A percentile compares a stretch with the other conserved stretches of the same genome.
Evolutionary conservation across 2,888 invertebrate genomes (phyloP).

Genomic region (Pomacea canaliculata): DNA sequence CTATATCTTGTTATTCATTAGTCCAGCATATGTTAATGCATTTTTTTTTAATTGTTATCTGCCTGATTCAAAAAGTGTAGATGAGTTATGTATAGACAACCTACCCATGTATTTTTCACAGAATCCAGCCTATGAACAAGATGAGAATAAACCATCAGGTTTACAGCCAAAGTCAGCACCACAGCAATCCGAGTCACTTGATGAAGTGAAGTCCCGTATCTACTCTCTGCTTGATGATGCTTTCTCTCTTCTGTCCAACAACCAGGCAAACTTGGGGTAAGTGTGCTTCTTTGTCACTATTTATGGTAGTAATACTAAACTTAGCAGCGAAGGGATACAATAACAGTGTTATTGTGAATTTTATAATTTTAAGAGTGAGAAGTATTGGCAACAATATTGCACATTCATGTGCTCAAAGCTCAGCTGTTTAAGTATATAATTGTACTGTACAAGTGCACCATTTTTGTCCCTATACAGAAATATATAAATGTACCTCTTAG

Average conservation of each 20-base stretch:
- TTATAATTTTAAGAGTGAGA: no score
- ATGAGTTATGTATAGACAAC: no score
- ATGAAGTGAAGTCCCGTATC: conserved; percentile 55
- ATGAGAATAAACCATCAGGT: conserved; percentile 11
- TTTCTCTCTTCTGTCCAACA: conserved; percentile 57
- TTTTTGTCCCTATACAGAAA: no score
- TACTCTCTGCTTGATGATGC: conserved; percentile 60
- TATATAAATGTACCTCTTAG: no score
- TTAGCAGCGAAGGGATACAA: no score
- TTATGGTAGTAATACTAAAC: not conserved
- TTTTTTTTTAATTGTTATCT: not conserved
- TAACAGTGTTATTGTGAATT: no score
- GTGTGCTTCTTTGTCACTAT: conserved; percentile 5
- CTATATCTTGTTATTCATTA: no score
- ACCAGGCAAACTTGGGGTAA: conserved; percentile 34
- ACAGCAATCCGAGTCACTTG: conserved; percentile 39
- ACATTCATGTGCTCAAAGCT: no score
- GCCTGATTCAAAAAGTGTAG: not conserved
- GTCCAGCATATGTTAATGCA: no score
- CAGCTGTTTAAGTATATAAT: no score
- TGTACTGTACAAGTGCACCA: no score
- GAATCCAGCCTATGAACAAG: conserved; percentile 46
- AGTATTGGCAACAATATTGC: no score
- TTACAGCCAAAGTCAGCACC: not conserved
- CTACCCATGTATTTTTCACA: conserved; percentile 22